Conservation (phyloP, 2,888 invertebrate species). For the Spicauda simplicius region DNA sequence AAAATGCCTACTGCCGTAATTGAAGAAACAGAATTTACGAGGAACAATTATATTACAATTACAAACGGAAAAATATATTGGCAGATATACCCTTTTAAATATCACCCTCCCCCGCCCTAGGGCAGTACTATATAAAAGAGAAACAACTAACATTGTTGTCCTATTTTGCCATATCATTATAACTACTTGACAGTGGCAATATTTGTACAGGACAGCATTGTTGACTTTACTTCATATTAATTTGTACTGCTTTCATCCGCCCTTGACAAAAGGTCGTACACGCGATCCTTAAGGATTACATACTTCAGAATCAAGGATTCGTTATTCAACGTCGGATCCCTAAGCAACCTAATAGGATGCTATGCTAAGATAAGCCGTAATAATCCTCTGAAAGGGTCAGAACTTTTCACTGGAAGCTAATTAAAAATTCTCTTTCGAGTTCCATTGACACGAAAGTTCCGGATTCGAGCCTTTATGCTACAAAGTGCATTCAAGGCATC, state of each 20-base stretch:
- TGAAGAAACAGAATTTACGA: no score
- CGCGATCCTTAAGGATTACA: neutral
- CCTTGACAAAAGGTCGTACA: neutral
- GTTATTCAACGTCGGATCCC: no score
- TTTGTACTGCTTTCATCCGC: neutral
- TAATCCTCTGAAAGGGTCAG: conserved; percentile 1
- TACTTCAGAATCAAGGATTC: neutral
- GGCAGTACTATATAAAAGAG: no score
- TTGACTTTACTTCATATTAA: neutral
- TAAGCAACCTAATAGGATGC: no score
- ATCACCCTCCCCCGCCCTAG: no score
- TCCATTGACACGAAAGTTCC: conserved; percentile 3
- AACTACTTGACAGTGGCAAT: neutral
- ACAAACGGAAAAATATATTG: no score
- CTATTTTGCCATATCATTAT: no score
- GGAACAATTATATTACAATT: no score
- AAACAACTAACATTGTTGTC: no score
- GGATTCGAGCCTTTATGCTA: neutral
- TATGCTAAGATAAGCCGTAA: neutral
- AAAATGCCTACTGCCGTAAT: no score
- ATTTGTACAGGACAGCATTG: neutral
- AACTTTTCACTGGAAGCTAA: neutral
- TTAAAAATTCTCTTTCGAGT: neutral
- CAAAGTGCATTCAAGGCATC: conserved; percentile 1
- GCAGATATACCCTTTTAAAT: no score